phyloP scores from a whole-genome alignment of 2,113 vertebrate genomes.

The Syngnathoides biaculeatus region DNA sequence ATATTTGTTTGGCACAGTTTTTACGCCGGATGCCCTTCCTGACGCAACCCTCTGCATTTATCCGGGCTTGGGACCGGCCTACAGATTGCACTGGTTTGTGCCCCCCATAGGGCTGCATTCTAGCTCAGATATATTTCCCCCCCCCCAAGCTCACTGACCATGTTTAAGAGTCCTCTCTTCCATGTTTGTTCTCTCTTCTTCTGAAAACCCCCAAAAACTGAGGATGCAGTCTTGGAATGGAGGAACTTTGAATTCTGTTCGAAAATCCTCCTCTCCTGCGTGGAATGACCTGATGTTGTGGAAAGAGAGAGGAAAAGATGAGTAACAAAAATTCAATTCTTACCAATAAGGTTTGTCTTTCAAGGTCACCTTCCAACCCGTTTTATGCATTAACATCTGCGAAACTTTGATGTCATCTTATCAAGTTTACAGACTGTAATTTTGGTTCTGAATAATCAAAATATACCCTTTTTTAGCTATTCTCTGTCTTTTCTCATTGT shows the following conservation, averaged over 20 bases:
- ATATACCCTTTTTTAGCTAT: too few relatives aligned
- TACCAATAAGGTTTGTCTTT: neutral
- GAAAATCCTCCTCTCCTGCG: conserved; percentile 83
- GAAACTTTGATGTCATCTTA: too few relatives aligned
- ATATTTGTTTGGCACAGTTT: too few relatives aligned
- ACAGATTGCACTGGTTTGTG: too few relatives aligned
- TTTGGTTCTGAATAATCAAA: too few relatives aligned
- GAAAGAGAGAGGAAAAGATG: neutral
- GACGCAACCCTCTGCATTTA: too few relatives aligned
- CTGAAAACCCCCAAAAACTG: conserved; percentile 92
- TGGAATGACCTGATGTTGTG: conserved; percentile 75
- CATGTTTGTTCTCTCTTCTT: conserved; percentile 92
- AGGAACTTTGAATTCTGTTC: conserved; percentile 89
- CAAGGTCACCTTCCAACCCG: neutral
- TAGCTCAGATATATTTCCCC: neutral
- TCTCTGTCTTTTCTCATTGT: too few relatives aligned
- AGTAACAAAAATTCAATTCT: neutral
- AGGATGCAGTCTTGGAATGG: conserved; percentile 94
- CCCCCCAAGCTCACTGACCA: conserved; percentile 73
- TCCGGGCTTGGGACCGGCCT: too few relatives aligned
- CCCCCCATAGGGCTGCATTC: too few relatives aligned
- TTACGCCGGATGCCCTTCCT: too few relatives aligned
- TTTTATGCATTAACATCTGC: too few relatives aligned
- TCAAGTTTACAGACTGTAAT: too few relatives aligned
- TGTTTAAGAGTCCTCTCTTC: conserved; percentile 97